Evolutionary conservation across 2,888 invertebrate genomes (phyloP).

Genomic region (Zonitis immaculata): DNA sequence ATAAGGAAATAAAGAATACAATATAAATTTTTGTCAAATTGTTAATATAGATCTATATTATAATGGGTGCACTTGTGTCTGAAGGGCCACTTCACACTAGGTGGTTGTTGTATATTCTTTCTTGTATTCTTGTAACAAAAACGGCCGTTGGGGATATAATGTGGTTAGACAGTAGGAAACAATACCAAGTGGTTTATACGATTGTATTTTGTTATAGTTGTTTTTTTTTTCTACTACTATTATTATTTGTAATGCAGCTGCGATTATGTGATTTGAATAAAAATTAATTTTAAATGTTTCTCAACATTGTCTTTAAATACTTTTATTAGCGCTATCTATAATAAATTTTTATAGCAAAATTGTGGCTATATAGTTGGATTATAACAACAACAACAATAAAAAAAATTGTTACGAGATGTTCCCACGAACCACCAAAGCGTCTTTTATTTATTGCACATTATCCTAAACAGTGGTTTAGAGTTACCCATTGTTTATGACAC

Average conservation of each 20-base stretch:
- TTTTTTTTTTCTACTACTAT: conserved; percentile 3
- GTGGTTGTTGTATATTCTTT: conserved; percentile 21
- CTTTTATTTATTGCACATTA: conserved; percentile 41
- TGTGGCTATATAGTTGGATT: not conserved
- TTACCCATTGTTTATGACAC: conserved; percentile 48
- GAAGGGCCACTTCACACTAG: conserved; percentile 26
- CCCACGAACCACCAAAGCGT: conserved; percentile 40
- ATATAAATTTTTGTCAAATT: conserved; percentile 37
- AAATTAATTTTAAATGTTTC: conserved; percentile 19
- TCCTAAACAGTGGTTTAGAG: conserved; percentile 47
- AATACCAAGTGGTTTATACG: conserved; percentile 34
- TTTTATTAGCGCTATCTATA: no score
- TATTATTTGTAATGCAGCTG: conserved; percentile 29
- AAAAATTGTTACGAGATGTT: conserved; percentile 23
- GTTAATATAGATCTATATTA: conserved; percentile 33
- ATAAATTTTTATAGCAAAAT: not conserved
- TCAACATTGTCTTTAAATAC: conserved; percentile 14
- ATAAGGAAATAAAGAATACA: conserved; percentile 26
- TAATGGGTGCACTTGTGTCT: conserved; percentile 33
- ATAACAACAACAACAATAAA: no score
- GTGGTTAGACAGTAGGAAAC: conserved; percentile 33
- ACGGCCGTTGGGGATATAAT: conserved; percentile 28
- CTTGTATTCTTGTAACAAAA: conserved; percentile 23
- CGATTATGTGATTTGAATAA: conserved; percentile 20
- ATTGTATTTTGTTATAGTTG: conserved; percentile 23